Conservation (phyloP, 2,888 invertebrate genomes). For the Ferrisia virgata region DNA sequence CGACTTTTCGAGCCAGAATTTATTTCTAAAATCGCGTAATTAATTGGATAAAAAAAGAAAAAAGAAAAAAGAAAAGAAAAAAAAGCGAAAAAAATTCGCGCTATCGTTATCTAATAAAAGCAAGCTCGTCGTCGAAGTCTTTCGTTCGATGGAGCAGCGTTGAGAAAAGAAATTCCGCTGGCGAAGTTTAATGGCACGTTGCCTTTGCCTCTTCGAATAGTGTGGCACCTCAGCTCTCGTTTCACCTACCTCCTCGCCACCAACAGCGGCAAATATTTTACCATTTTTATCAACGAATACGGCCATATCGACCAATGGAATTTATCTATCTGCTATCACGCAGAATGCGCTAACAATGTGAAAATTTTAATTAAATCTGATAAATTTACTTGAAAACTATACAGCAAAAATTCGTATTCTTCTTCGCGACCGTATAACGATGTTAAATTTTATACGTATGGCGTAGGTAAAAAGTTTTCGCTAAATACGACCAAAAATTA, state of each 20-base stretch:
- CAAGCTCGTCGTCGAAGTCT: background rate
- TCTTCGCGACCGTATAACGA: too few species aligned
- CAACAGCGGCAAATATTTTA: background rate
- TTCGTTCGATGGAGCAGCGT: background rate
- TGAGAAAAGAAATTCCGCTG: background rate
- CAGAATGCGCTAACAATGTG: background rate
- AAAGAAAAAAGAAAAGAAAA: too few species aligned
- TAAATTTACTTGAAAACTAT: background rate
- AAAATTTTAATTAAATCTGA: conserved; percentile 26
- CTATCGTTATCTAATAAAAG: background rate
- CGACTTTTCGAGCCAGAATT: background rate
- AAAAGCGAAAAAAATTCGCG: background rate
- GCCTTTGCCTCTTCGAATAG: too few species aligned
- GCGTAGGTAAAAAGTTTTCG: background rate
- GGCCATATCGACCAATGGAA: background rate
- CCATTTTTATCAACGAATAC: background rate
- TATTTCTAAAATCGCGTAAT: conserved; percentile 10
- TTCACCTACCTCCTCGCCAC: background rate
- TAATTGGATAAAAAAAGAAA: too few species aligned
- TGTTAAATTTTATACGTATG: too few species aligned
- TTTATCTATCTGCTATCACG: too few species aligned
- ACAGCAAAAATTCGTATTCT: background rate
- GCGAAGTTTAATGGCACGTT: background rate
- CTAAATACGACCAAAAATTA: too few species aligned
- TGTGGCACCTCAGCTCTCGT: too few species aligned